Conservation (phyloP, 1,140 invertebrate species). For the Fopius arisanus region DNA sequence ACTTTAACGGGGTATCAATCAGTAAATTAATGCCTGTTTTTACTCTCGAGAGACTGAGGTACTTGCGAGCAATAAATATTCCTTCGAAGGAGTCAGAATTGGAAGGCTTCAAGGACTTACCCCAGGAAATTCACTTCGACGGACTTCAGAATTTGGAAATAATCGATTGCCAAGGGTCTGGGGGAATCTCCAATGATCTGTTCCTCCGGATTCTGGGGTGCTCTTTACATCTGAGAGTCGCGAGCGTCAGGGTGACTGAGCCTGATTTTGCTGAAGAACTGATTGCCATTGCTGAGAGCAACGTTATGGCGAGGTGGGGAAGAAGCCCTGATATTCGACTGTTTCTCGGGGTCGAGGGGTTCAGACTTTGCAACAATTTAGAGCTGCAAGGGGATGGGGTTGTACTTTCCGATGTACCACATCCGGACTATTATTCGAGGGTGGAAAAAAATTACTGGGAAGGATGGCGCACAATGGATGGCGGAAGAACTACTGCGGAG, state of each 20-base stretch:
- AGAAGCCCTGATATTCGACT: background rate
- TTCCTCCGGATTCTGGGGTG: background rate
- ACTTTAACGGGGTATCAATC: background rate
- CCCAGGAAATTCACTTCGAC: background rate
- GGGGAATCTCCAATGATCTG: background rate
- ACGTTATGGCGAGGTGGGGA: background rate
- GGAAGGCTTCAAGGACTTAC: background rate
- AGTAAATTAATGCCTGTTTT: background rate
- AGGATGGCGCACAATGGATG: background rate
- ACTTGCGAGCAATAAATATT: background rate
- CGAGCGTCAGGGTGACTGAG: background rate
- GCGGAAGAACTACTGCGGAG: background rate
- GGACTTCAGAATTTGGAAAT: background rate
- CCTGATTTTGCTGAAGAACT: background rate
- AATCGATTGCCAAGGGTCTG: background rate
- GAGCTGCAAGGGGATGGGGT: background rate
- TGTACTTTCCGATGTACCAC: background rate
- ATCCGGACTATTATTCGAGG: background rate
- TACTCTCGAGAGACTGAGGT: background rate
- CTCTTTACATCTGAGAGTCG: background rate
- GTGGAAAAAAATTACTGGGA: background rate
- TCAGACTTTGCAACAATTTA: background rate
- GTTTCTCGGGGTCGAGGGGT: background rate
- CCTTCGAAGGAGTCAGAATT: background rate
- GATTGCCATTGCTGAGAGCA: background rate